Evolutionary conservation across 2,797 vertebrate species (phyloP).

Genomic region (Zonotrichia albicollis): DNA sequence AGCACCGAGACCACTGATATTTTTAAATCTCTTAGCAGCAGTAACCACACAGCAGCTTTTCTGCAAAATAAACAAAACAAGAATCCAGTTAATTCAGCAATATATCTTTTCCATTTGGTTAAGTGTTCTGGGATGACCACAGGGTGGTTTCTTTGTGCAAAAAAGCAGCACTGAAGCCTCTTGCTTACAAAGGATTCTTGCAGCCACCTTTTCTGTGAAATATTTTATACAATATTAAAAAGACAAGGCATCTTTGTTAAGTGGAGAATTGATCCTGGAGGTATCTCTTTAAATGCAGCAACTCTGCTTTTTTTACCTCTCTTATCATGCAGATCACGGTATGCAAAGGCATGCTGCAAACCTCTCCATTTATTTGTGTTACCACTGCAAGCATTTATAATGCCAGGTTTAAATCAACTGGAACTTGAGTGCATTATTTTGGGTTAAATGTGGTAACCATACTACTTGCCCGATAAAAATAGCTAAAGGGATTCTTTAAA

Average conservation of each 20-base stretch:
- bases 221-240: neutral
- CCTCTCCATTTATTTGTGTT: neutral
- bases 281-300: neutral
- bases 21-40: slow-evolving; percentile 75
- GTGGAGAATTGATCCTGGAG: neutral
- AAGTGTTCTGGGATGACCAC: slow-evolving; percentile 61
- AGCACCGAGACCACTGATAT: slow-evolving; percentile 77
- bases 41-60: slow-evolving; percentile 78
- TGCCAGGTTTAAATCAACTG: neutral
- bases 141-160: slow-evolving; percentile 36
- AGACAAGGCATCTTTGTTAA: slow-evolving; percentile 60
- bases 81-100: slow-evolving; percentile 74
- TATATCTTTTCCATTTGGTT: slow-evolving; percentile 71
- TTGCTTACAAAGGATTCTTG: slow-evolving; percentile 9
- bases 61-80: slow-evolving; percentile 77
- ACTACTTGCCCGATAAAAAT: slow-evolving; percentile 18
- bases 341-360: neutral
- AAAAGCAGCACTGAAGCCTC: slow-evolving; percentile 6
- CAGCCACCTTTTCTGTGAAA: slow-evolving; percentile 13
- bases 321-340: neutral
- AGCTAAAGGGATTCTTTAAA: slow-evolving; percentile 22
- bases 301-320: neutral
- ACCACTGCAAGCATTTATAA: neutral
- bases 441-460: neutral
- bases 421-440: neutral